A percentile compares a stretch with the other conserved stretches of the same genome.
Evolutionary conservation across 1,140 invertebrate genomes (phyloP).

Genomic region (Temnothorax curvispinosus): DNA sequence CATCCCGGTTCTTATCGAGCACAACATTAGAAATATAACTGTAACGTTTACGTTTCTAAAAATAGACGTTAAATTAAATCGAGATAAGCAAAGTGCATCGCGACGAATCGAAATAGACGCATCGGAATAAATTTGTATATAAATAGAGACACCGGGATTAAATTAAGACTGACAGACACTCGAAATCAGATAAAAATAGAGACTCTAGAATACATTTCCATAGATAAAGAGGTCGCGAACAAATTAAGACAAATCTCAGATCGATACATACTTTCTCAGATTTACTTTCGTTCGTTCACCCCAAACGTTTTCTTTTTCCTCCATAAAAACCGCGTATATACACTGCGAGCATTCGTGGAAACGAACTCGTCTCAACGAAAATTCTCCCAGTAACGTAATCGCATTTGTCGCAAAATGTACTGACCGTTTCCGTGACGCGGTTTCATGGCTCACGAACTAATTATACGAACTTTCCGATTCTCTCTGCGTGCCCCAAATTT

Average conservation of each 20-base stretch:
- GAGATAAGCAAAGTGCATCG: constrained; percentile 8
- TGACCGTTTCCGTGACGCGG: not conserved
- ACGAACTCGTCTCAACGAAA: not conserved
- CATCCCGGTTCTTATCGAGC: not conserved
- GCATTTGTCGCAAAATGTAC: not conserved
- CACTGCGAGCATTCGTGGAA: not conserved
- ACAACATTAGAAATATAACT: not conserved
- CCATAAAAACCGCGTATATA: not conserved
- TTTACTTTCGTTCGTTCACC: not conserved
- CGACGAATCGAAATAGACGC: constrained; percentile 28
- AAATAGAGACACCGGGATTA: constrained; percentile 11
- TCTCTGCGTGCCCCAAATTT: not conserved
- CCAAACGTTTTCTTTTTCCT: not conserved
- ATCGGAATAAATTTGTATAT: constrained; percentile 50
- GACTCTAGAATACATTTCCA: constrained; percentile 1
- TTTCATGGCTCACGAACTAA: not conserved
- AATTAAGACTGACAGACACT: constrained; percentile 27
- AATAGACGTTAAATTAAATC: constrained; percentile 24
- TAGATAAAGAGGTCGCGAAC: not conserved
- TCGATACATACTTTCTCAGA: not conserved
- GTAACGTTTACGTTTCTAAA: constrained; percentile 14
- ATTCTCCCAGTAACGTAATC: not conserved
- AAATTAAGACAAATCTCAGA: constrained; percentile 33
- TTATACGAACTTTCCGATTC: not conserved
- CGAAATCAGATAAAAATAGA: constrained; percentile 38